Percentiles rank a stretch among this genome's conserved stretches.
Conservation (phyloP, 2,113 vertebrate genomes). For the Gnathonemus longibarbis region DNA sequence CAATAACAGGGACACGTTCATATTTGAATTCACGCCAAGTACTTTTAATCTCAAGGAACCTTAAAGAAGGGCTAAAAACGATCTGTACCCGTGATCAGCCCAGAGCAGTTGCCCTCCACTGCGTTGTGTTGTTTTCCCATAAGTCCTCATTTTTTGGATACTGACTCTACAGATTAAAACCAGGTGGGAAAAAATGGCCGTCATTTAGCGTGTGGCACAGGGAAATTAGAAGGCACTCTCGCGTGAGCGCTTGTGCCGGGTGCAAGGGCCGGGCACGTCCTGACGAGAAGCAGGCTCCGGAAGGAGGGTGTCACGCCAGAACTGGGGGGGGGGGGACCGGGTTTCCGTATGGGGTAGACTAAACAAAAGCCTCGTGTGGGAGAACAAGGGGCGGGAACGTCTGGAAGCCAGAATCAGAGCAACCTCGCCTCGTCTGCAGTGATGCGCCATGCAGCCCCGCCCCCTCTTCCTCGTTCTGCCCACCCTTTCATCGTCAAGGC, state of each 20-base stretch:
- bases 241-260: neutral
- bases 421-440: neutral
- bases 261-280: neutral
- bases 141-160: neutral
- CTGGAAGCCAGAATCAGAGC: neutral
- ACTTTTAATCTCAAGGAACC: neutral
- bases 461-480: neutral
- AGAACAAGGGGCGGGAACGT: neutral
- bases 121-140: neutral
- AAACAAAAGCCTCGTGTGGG: conserved; percentile 22
- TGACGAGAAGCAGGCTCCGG: conserved; percentile 25
- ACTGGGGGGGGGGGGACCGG: neutral
- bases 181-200: neutral
- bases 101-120: neutral
- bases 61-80: neutral
- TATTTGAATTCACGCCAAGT: neutral
- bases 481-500: conserved; percentile 32
- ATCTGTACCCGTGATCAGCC: neutral
- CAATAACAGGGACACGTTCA: neutral
- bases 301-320: neutral
- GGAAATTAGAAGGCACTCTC: neutral
- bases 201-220: neutral
- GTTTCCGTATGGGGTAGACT: conserved; percentile 26
- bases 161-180: conserved; percentile 20
- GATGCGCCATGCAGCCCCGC: neutral